Evolutionary conservation across 2,797 vertebrate species (phyloP), one percentile per base, ranked within the genome.

Genomic region (Brotula barbata): DNA sequence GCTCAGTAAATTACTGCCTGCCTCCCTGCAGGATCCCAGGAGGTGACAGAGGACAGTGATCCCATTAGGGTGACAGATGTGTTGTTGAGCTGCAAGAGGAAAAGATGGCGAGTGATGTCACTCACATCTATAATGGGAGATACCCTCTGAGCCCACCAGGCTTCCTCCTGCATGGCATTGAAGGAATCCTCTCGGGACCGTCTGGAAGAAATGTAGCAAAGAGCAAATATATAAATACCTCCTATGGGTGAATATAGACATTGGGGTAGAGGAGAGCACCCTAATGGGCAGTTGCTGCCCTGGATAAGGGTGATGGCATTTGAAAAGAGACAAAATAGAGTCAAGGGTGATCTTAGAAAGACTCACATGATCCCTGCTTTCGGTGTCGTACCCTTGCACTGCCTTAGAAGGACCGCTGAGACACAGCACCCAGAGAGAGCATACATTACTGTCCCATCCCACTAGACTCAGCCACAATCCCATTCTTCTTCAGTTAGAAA

Each of bases 91-190:
- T 40, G 65, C 12, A 2, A 58, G 46, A 57, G 58, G 25, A 71
- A 68, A 80, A 87, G 23, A 68, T 59, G 70, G 77, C 14, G 46
- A 48, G 53, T 87, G 86, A 89, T 84, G 86, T 89, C 87, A 88
- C 56, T 73, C 41, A 20, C 13, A 53, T 82, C 80, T 87, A 87
- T 78, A 85, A 74, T 60, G 37, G 55, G 73, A 70, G 36, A 56
- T 20, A 39, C 39, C 55, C 33, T 22, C 17, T 21, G 22, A 65
- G 46, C 37, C 58, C 31, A 0, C 34, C 43, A 13, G 50, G 67
- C 50, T 25, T 45, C 52, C 63, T 56, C 67, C 53, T 44, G 55
- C 60, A 3, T 16, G 61, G 64, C 66, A 51, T 53, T 58, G 52
- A 47, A 66, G 63, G 68, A 77, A 85, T 83, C 54, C 80, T 52